phyloP scores from a whole-genome alignment of 2,797 vertebrate species.

The Phrynocephalus forsythii region DNA sequence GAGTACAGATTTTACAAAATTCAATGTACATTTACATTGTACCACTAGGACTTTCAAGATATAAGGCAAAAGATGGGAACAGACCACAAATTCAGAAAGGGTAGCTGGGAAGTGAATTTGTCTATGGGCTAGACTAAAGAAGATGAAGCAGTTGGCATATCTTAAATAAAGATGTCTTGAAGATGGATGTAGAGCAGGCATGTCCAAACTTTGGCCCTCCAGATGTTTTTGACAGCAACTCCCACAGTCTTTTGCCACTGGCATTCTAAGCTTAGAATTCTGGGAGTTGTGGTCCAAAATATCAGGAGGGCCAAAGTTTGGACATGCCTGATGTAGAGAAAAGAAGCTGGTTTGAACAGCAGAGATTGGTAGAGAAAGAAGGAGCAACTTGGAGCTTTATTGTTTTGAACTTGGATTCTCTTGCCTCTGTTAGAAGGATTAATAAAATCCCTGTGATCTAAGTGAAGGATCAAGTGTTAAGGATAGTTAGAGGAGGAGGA shows the following conservation, averaged over 20 bases:
- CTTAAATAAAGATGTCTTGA: neutral
- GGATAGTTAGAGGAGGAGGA: slow-evolving; percentile 46
- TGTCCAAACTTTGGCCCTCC: too few species aligned
- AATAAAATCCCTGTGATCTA: slow-evolving; percentile 41
- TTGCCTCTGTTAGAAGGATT: slow-evolving; percentile 31
- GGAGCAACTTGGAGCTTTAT: neutral
- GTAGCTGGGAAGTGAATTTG: neutral
- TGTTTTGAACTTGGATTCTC: neutral
- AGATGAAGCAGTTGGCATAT: neutral
- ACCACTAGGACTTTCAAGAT: neutral
- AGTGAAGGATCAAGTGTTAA: slow-evolving; percentile 36
- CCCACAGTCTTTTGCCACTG: too few species aligned
- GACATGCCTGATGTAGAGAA: neutral
- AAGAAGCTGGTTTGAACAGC: neutral
- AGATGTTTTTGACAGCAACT: too few species aligned
- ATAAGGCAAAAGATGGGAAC: neutral
- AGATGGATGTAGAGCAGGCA: neutral
- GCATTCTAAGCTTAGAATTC: too few species aligned
- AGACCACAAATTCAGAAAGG: neutral
- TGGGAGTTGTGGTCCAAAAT: too few species aligned
- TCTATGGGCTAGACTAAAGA: neutral
- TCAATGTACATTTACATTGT: neutral
- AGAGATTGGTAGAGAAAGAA: neutral
- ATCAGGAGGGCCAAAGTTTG: too few species aligned
- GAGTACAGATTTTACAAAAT: too few species aligned